Percentiles rank a stretch among this genome's conserved stretches.
Evolutionary conservation across 2,888 invertebrate species (phyloP).

Genomic region (Agrochola macilenta): DNA sequence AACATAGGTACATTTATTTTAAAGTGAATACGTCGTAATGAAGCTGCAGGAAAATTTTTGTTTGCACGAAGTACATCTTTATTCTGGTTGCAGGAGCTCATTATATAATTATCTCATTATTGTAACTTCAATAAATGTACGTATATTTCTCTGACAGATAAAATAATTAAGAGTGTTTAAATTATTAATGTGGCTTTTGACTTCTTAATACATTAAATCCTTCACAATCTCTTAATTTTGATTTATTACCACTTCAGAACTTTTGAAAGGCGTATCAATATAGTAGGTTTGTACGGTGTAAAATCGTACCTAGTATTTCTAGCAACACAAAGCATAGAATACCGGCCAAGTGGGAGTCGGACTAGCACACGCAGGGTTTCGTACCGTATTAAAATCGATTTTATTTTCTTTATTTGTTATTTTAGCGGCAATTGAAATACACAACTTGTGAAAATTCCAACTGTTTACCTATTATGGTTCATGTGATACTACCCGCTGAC

Average conservation of each 20-base stretch:
- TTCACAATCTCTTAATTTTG: neutral
- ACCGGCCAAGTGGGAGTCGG: no score
- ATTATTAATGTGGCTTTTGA: slow-evolving; percentile 21
- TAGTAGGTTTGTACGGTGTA: neutral
- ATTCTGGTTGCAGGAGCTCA: slow-evolving; percentile 30
- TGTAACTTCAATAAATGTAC: slow-evolving; percentile 15
- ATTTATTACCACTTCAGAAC: slow-evolving; percentile 15
- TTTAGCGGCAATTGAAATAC: no score
- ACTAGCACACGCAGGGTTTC: no score
- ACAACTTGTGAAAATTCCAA: no score
- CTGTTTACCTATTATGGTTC: no score
- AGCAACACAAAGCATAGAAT: no score
- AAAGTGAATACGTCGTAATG: slow-evolving; percentile 19
- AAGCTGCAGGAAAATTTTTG: slow-evolving; percentile 23
- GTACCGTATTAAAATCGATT: no score
- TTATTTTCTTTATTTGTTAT: no score
- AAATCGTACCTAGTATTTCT: neutral
- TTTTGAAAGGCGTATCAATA: neutral
- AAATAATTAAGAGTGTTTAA: slow-evolving; percentile 23
- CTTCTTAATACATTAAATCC: neutral
- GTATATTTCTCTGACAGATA: slow-evolving; percentile 19
- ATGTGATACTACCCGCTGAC: no score
- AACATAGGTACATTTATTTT: slow-evolving; percentile 6
- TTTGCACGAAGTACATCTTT: slow-evolving; percentile 28
- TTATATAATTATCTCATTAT: slow-evolving; percentile 35